Conservation (phyloP, 2,888 invertebrate genomes). For the Mythimna vitellina region DNA sequence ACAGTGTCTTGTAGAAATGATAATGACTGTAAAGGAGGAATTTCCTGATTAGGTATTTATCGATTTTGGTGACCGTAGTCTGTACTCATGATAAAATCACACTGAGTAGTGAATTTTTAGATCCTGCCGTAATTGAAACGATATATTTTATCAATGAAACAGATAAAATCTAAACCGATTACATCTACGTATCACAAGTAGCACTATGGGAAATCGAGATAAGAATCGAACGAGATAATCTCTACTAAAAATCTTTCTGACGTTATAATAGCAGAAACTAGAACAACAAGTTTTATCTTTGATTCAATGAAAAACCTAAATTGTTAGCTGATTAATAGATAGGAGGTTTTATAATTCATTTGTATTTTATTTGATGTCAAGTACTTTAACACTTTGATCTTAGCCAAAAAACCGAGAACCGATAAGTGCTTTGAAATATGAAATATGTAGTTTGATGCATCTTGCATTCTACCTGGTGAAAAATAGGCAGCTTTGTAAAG, state of each 20-base stretch:
- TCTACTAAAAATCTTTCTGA: conserved; percentile 13
- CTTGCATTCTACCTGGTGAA: no score
- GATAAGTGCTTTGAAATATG: background rate
- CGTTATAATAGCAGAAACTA: conserved; percentile 6
- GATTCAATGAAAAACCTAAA: background rate
- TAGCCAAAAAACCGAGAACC: no score
- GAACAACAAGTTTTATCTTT: conserved; percentile 26
- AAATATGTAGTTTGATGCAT: no score
- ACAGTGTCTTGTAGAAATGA: no score
- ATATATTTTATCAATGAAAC: conserved; percentile 19
- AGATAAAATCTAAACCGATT: conserved; percentile 46
- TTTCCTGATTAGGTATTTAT: no score
- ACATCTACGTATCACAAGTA: conserved; percentile 57
- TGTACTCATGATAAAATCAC: conserved; percentile 26
- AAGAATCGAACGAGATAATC: conserved; percentile 24
- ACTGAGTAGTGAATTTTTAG: conserved; percentile 16
- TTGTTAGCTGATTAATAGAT: conserved; percentile 3
- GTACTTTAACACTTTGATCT: no score
- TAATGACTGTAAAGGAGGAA: no score
- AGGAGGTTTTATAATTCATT: background rate
- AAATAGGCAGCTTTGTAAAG: no score
- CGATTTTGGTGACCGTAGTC: background rate
- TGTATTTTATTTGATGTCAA: background rate
- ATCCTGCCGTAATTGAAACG: conserved; percentile 27
- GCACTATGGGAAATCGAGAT: conserved; percentile 45